Conservation (phyloP, 2,113 vertebrate genomes). For the Rhipidura dahli region DNA sequence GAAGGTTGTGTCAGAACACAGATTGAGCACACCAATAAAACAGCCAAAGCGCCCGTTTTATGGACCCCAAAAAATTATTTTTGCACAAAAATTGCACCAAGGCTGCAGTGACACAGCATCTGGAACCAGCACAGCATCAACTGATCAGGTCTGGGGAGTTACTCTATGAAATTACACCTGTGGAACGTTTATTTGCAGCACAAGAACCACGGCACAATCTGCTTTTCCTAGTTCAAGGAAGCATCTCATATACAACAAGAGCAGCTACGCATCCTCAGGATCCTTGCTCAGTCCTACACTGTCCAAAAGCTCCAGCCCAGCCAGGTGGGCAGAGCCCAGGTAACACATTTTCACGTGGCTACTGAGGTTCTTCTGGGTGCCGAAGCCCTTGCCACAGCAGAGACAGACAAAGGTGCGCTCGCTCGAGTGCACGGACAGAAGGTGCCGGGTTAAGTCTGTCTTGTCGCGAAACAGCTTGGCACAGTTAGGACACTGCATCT, state of each 20-base stretch:
- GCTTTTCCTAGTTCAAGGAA: not conserved
- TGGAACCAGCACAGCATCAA: not conserved
- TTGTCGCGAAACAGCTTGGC: conserved; percentile 76
- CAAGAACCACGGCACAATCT: not conserved
- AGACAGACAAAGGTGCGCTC: conserved; percentile 69
- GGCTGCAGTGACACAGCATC: not conserved
- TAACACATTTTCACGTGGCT: conserved; percentile 75
- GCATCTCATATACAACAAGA: accelerated
- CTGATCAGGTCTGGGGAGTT: not conserved
- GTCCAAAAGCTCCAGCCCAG: not conserved
- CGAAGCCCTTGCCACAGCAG: conserved; percentile 76
- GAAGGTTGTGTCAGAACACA: not conserved
- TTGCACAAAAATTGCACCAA: not conserved
- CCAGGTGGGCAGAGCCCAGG: conserved; percentile 59
- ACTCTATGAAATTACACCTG: not conserved
- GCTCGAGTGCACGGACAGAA: conserved; percentile 73
- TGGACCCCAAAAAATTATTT: not conserved
- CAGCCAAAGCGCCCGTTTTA: not conserved
- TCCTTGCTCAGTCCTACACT: conserved; percentile 7
- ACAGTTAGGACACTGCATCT: conserved; percentile 78
- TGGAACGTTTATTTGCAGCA: not conserved
- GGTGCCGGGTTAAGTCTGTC: conserved; percentile 76
- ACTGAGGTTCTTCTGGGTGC: conserved; percentile 77
- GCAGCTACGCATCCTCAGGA: not conserved
- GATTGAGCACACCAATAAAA: not conserved